These are phyloP conservation scores for Danionella dracula DNA, from an alignment of 2,797 vertebrate species.

Conservation along the genomic window DNA sequence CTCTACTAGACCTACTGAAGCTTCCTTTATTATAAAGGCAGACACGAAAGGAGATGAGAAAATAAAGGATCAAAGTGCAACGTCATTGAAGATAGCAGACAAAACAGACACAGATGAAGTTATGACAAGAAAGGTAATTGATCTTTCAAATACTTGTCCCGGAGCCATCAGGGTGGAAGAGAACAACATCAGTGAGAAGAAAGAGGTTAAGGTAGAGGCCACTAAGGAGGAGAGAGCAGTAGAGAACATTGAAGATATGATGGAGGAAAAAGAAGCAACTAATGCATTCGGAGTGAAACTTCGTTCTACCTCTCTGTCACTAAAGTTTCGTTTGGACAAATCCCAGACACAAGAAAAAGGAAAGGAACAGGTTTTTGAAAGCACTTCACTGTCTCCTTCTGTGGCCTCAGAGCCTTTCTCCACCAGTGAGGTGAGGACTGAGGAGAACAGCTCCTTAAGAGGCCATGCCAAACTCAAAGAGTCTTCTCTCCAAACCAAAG, in stretches of 20 bases:
- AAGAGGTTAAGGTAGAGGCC: slow-evolving; percentile 10
- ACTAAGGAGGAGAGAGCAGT: slow-evolving; percentile 44
- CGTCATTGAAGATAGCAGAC: background rate
- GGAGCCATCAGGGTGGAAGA: slow-evolving; percentile 21
- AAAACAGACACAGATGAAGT: slow-evolving; percentile 33
- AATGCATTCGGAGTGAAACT: slow-evolving; percentile 82
- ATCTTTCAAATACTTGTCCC: slow-evolving; percentile 46
- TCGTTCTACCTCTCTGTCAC: slow-evolving; percentile 78
- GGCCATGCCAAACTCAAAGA: slow-evolving; percentile 59
- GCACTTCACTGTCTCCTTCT: slow-evolving; percentile 26
- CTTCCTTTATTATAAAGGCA: slow-evolving; percentile 13
- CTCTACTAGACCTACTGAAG: slow-evolving; percentile 19
- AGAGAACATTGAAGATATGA: slow-evolving; percentile 47
- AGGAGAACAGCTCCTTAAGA: slow-evolving; percentile 36
- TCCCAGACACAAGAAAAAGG: slow-evolving; percentile 54
- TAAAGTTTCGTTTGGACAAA: slow-evolving; percentile 61
- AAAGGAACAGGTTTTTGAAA: slow-evolving; percentile 68
- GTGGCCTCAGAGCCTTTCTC: slow-evolving; percentile 27
- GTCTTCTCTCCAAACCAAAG: slow-evolving; percentile 55
- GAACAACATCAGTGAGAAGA: slow-evolving; percentile 44
- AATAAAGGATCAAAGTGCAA: background rate
- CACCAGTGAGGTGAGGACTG: slow-evolving; percentile 46
- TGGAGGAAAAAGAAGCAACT: slow-evolving; percentile 56
- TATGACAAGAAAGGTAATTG: slow-evolving; percentile 55
- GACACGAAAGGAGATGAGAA: slow-evolving; percentile 18